Base-by-base conservation (phyloP, 2,113 vertebrate genomes). In the Zeus faber region DNA sequence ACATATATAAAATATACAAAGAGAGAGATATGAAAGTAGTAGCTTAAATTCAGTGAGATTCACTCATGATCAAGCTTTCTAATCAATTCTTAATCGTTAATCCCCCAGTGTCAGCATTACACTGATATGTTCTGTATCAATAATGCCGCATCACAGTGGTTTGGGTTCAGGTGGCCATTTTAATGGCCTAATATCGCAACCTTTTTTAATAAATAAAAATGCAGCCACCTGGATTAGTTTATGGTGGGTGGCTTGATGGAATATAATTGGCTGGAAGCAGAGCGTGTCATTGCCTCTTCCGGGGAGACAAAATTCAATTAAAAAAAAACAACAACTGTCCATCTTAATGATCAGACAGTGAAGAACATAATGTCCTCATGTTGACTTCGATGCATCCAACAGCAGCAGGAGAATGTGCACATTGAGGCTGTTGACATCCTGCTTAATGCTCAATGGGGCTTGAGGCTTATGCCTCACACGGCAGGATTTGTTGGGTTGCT, bases 311-410 rank as follows among this genome's bases (percentile, higher is more conserved):
- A 49, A 41, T 33, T 51, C 25, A 51, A 37, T 37, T 14, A 18
- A 16, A 51, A 29, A 44, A 29, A 61, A 75, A 73, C 55, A 66
- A 58, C 49, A 46, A 58, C 49, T 44, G 24, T n/a, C 43, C 76
- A 79, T 58, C 68, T n/a, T n/a, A n/a, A n/a, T n/a, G n/a, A 77
- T 81, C 53, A 48, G 67, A 50, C 64, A 51, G 47, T 41, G 59
- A 35, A 52, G 44, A 37, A 20, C 52, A 43, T 61, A 41, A 43
- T 11, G n/a, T 33, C 47, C 44, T 13, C 25, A 20, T n/a, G n/a
- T n/a, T n/a, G n/a, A n/a, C n/a, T n/a, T n/a, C n/a, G n/a, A n/a
- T n/a, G n/a, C n/a, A n/a, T n/a, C n/a, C n/a, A n/a, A n/a, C n/a
- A n/a, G n/a, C n/a, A n/a, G n/a, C n/a, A n/a, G n/a, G n/a, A n/a